Conservation (phyloP, 2,113 vertebrate species). For the Dissostichus mawsoni region DNA sequence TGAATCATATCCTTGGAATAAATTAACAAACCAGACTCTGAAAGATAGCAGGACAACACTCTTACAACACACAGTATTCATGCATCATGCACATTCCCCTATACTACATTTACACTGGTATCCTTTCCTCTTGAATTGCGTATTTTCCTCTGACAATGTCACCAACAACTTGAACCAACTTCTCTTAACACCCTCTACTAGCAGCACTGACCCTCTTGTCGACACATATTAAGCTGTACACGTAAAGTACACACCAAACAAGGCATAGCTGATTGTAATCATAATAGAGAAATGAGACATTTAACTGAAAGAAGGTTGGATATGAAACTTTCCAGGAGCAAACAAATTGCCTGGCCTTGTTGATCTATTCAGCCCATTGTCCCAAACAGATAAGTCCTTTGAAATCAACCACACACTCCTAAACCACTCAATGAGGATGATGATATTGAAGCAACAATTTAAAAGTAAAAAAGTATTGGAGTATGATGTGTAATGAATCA, state of each 20-base stretch:
- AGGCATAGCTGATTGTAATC: not conserved
- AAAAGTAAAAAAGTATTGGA: not conserved
- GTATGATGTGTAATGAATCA: not conserved
- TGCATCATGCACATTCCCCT: slow-evolving; percentile 20
- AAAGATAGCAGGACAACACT: not conserved
- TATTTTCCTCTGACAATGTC: slow-evolving; percentile 14
- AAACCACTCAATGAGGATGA: slow-evolving; percentile 11
- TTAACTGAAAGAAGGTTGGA: slow-evolving; percentile 22
- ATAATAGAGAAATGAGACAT: slow-evolving; percentile 13
- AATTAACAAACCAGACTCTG: slow-evolving; percentile 7
- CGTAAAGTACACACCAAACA: not conserved
- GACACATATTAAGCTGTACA: slow-evolving; percentile 18
- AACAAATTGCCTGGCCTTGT: slow-evolving; percentile 1
- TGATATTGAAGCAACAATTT: slow-evolving; percentile 18
- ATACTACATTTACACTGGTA: slow-evolving; percentile 4
- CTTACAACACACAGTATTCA: slow-evolving; percentile 18
- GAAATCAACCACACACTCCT: slow-evolving; percentile 20
- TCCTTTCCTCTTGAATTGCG: not conserved
- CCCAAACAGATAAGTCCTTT: not conserved
- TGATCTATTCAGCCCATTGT: slow-evolving; percentile 1
- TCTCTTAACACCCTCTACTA: not conserved
- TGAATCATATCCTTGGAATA: slow-evolving; percentile 35
- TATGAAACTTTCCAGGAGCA: slow-evolving; percentile 3
- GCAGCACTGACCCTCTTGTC: slow-evolving; percentile 3
- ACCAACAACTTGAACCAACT: slow-evolving; percentile 3